Percentiles rank a stretch among this genome's conserved stretches.
phyloP scores from a whole-genome alignment of 2,888 invertebrate species.

The Xanthia togata region DNA sequence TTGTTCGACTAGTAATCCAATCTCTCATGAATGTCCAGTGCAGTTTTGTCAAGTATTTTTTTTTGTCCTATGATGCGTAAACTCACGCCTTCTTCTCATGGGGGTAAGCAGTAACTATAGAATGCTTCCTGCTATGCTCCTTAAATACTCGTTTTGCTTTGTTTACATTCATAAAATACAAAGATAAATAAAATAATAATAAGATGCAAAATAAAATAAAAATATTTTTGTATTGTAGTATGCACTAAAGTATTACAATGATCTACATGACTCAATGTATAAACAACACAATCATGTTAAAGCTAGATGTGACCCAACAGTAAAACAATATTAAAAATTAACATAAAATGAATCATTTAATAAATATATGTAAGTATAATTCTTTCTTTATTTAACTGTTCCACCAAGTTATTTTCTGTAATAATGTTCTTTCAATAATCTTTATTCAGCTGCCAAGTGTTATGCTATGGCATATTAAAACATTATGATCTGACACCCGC shows the following conservation, averaged over 20 bases:
- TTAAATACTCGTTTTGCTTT: too few species aligned
- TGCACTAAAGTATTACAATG: not conserved
- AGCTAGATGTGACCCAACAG: slow-evolving; percentile 20
- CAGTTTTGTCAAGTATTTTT: not conserved
- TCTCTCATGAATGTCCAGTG: not conserved
- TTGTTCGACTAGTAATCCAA: not conserved
- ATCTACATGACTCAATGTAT: slow-evolving; percentile 31
- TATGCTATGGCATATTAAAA: slow-evolving; percentile 51
- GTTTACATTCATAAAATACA: too few species aligned
- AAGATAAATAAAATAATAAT: too few species aligned
- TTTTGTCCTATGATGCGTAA: too few species aligned
- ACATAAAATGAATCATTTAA: slow-evolving; percentile 59
- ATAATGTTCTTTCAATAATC: slow-evolving; percentile 57
- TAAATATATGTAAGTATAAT: slow-evolving; percentile 30
- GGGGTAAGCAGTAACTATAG: not conserved
- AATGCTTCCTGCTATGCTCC: too few species aligned
- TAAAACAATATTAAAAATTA: slow-evolving; percentile 48
- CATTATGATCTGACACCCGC: slow-evolving; percentile 31
- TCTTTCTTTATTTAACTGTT: slow-evolving; percentile 46
- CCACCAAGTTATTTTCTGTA: slow-evolving; percentile 47
- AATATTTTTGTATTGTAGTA: too few species aligned
- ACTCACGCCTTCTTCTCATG: not conserved
- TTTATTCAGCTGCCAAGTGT: slow-evolving; percentile 65
- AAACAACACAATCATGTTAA: slow-evolving; percentile 34
- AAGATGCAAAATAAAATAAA: not conserved